Base-by-base conservation (phyloP, 2,113 vertebrate species). In the Cricetomys ansorgei region DNA sequence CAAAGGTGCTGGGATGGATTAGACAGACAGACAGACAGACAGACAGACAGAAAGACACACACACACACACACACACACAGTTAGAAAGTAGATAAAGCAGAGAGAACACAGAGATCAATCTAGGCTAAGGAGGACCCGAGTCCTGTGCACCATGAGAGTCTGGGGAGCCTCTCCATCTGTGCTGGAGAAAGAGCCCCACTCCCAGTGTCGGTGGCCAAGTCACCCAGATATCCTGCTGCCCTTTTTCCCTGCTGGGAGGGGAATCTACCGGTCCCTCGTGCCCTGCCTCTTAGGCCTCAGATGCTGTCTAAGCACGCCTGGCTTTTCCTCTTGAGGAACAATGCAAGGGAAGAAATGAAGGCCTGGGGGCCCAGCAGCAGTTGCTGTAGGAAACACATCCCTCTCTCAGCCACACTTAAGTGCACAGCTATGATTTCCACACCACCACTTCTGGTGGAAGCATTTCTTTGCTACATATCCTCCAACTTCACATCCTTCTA, bases 381-480 rank as follows among this genome's bases (percentile, higher is more conserved):
- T 80, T 96, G 92, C 92, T 80, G 87, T 23, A 87, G 94, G 86
- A 96, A 95, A 93, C 57, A 0, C 65, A 84, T 86, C 93, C 55
- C 75, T 95, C 65, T 48, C 53, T 81, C 86, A 94, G 76, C 76
- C 85, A 94, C 89, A 31, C 86, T 67, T 84, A 59, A 15, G 45
- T 13, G 53, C 67, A 48, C 27, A 79, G 29, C 87, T 87, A 89
- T 89, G 86, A 95, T 94, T 93, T 94, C 94, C 92, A 96, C 53
- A 91, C 67, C 48, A 75, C 43, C 70, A 45, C 72, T 73, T 64
- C 34, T 48, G 45, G 67, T 88, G 7, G 37, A 90, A 64, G 45
- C 16, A 88, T 27, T 65, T 91, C 80, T 90, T 55, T 48, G n/a
- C 70, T 64, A 55, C 48, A 9, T 1, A 37, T 2, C 31, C 70